Conservation (phyloP, 2,797 vertebrate species). For the Poeciliopsis turneri region DNA sequence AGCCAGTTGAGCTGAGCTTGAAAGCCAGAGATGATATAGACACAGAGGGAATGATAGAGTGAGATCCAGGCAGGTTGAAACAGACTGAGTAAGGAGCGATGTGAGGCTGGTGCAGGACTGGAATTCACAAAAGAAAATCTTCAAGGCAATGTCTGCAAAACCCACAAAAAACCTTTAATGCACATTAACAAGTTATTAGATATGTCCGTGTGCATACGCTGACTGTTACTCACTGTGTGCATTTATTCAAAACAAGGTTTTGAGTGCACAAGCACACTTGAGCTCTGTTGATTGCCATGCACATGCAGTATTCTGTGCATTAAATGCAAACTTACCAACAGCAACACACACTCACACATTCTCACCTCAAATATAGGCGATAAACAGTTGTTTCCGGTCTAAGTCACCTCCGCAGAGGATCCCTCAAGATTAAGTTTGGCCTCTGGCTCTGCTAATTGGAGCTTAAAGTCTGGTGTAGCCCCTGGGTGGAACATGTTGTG, state of each 20-base stretch:
- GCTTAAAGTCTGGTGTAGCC: constrained; percentile 81
- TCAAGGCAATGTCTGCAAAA: constrained; percentile 15
- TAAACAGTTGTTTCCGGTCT: constrained; percentile 71
- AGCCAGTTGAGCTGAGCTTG: constrained; percentile 58
- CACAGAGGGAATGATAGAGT: constrained; percentile 61
- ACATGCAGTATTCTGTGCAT: not conserved
- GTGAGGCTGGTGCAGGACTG: constrained; percentile 22
- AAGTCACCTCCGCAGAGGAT: constrained; percentile 73
- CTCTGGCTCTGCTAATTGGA: constrained; percentile 84
- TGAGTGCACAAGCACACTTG: constrained; percentile 3
- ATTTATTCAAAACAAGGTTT: not conserved
- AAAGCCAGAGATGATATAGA: constrained; percentile 67
- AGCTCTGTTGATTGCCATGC: not conserved
- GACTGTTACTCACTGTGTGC: not conserved
- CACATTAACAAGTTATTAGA: constrained; percentile 12
- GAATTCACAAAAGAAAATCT: constrained; percentile 16
- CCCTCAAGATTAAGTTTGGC: constrained; percentile 79
- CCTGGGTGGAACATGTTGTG: constrained; percentile 64
- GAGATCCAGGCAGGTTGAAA: constrained; percentile 56
- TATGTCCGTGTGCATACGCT: constrained; percentile 12
- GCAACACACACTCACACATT: constrained; percentile 16
- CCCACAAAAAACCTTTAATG: constrained; percentile 13
- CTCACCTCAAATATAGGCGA: constrained; percentile 52
- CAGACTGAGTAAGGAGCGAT: constrained; percentile 43
- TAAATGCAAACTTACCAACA: constrained; percentile 16